Evolutionary conservation across 2,113 vertebrate genomes (phyloP).

Genomic region (Rallus limicola): DNA sequence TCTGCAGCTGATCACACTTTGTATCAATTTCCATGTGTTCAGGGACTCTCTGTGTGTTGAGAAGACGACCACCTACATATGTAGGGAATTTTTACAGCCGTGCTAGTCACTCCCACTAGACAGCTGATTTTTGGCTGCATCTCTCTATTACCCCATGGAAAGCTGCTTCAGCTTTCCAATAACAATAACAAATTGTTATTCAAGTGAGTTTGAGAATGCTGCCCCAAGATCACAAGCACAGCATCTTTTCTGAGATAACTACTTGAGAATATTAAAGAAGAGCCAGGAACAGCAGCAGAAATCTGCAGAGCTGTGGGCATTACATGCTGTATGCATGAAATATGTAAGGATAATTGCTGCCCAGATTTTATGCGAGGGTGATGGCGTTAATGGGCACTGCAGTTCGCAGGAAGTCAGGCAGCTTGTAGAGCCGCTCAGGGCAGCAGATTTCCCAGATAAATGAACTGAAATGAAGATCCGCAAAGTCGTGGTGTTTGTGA

Average conservation of each 20-base stretch:
- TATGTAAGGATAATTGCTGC: neutral
- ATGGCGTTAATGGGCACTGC: neutral
- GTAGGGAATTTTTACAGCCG: neutral
- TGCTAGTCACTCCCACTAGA: neutral
- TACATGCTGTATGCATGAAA: neutral
- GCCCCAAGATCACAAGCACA: fast-evolving
- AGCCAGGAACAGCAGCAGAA: neutral
- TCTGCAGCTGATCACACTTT: neutral
- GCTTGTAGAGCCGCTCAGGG: neutral
- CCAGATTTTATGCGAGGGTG: neutral
- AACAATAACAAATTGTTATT: neutral
- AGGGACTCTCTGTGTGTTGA: neutral
- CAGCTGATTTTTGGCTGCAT: neutral
- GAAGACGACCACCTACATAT: neutral
- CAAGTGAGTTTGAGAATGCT: neutral
- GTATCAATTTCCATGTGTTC: neutral
- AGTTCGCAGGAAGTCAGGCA: neutral
- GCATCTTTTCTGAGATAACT: neutral
- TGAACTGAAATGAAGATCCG: neutral
- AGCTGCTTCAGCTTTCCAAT: neutral
- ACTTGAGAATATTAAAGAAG: neutral
- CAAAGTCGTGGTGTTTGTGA: fast-evolving
- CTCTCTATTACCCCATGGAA: neutral
- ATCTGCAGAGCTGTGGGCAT: neutral
- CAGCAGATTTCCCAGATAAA: neutral